phyloP scores from a whole-genome alignment of 2,888 invertebrate genomes.

The Yponomeuta sedellus region DNA sequence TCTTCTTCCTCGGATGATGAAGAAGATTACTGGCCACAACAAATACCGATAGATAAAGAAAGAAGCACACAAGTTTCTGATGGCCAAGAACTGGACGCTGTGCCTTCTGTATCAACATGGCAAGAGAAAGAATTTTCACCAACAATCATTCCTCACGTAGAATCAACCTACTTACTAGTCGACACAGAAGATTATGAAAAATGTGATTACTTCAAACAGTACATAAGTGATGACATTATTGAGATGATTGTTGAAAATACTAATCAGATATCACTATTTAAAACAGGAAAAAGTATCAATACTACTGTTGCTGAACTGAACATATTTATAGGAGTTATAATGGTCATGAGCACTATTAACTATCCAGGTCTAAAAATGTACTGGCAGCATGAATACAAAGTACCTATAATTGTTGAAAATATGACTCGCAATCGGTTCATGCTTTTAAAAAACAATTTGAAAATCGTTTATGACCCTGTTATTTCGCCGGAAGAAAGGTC shows the following conservation, averaged over 20 bases:
- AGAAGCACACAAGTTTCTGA: no score
- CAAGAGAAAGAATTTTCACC: no score
- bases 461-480: background rate
- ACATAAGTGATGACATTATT: background rate
- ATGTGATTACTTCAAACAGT: constrained; percentile 1
- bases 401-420: background rate
- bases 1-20: no score
- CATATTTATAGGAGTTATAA: background rate
- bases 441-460: background rate
- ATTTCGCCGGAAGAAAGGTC: background rate
- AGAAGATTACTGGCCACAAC: no score
- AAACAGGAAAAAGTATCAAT: background rate
- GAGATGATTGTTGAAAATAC: background rate
- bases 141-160: no score
- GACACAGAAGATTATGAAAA: background rate
- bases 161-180: no score
- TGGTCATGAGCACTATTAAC: constrained; percentile 1
- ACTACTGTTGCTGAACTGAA: background rate
- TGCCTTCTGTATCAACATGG: no score
- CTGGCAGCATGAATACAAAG: background rate
- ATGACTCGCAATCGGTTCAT: background rate
- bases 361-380: constrained; percentile 2
- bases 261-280: background rate
- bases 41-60: no score
- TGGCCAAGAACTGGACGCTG: no score